Evolutionary conservation across 1,140 invertebrate species (phyloP), one percentile per base, ranked within the genome.

Genomic region (Globodera ellingtonae): DNA sequence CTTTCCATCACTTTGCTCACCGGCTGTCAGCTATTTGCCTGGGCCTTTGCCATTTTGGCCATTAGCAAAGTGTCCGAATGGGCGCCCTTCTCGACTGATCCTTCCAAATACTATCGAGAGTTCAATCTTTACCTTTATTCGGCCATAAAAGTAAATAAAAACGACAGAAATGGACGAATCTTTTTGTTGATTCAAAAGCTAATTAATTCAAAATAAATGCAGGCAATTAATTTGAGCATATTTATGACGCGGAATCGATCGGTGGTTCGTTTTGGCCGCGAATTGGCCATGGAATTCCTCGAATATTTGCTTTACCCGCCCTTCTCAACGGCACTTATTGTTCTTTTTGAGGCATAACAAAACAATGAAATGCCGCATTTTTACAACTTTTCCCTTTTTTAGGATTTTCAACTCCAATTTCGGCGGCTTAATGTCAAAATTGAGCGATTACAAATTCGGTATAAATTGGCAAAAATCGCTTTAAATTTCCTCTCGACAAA

Each of bases 281-380:
- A 78, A 75, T 66, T 86, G 46, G 48, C 66, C 15, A 50, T 85
- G 21, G 48, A 65, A 24, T 84, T 74, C 73, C 67, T 72, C 18
- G 83, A 85, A 72, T 89, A 89, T 73, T 69, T 86, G 44, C 79
- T 88, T 10, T 88, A 89, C 72, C 86, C 88, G 21, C 82, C 84
- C 0, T 89, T 87, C 50, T 82, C 84, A 9, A 83, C 82, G 65
- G 81, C 84, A 18, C 75, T 89, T 13, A 89, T 89, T 50, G 87
- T 89, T n/a, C 79, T 87, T 48, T 89, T 82, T 66, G 88, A 89
- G 67, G 87, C 88, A 44, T 66, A 52, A 52, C 1, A 70, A 8
- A 10, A 70, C 67, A 9, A 70, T 8, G 1, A 70, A 9, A 8
- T 35, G 67, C 46, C 67, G 13, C 10, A 10, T 47, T 13, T 13